A percentile compares a stretch with the other conserved stretches of the same genome.
These are phyloP conservation scores for Protomyctophum bolini DNA, from an alignment of 2,113 vertebrate species.

Conservation along the genomic window DNA sequence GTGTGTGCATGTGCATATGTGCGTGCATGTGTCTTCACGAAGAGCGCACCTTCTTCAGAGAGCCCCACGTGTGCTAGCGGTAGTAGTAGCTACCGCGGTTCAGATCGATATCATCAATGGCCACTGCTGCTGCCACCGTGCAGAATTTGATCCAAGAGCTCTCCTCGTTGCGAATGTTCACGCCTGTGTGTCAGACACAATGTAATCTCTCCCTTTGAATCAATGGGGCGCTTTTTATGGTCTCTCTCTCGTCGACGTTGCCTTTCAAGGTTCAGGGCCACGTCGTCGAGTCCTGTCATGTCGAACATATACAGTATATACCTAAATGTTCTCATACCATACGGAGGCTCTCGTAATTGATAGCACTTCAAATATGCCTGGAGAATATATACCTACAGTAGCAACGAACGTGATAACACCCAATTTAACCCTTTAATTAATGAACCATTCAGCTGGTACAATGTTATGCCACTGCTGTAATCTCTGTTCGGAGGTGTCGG, in stretches of 20 bases:
- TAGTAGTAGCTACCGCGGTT: slow-evolving; percentile 47
- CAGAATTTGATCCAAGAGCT: slow-evolving; percentile 74
- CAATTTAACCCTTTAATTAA: slow-evolving; percentile 28
- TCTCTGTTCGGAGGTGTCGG: neutral
- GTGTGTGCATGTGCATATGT: too few relatives aligned
- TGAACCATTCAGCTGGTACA: slow-evolving; percentile 21
- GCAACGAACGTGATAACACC: neutral
- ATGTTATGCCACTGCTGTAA: slow-evolving; percentile 6
- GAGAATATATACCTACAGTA: too few relatives aligned
- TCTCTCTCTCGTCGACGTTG: slow-evolving; percentile 54
- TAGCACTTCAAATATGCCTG: slow-evolving; percentile 14
- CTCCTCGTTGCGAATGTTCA: slow-evolving; percentile 69
- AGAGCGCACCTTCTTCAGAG: slow-evolving; percentile 43
- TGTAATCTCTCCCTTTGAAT: slow-evolving; percentile 74
- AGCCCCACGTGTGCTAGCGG: slow-evolving; percentile 17
- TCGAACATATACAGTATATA: too few relatives aligned
- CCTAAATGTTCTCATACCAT: neutral
- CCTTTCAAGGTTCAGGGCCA: slow-evolving; percentile 32
- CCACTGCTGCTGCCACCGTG: slow-evolving; percentile 66
- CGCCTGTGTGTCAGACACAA: slow-evolving; percentile 67
- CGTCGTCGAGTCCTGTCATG: slow-evolving; percentile 29
- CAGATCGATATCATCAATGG: slow-evolving; percentile 77
- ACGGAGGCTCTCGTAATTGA: neutral
- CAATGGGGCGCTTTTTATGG: slow-evolving; percentile 61
- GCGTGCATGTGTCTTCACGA: slow-evolving; percentile 23